Evolutionary conservation across 1,140 invertebrate species (phyloP), one percentile per base, ranked within the genome.

Genomic region (Nasonia longicornis): DNA sequence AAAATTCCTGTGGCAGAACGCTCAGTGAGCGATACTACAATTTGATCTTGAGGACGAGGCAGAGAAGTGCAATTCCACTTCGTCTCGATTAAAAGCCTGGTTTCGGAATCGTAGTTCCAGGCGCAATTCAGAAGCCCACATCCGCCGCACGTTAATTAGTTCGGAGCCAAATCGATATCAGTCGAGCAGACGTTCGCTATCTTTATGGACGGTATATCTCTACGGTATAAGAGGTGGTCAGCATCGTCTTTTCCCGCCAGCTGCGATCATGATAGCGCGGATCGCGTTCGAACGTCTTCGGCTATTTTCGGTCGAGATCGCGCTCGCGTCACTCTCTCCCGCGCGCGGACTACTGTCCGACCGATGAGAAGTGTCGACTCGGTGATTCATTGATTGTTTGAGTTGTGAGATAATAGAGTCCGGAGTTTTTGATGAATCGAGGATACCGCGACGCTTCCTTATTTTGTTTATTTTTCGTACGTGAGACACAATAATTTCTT

Each of bases 201-300:
- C 48, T n/a, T 20, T n/a, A 58, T 16, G 16, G 3, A n/a, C 20
- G 16, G 52, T 58, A 58, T 58, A n/a, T n/a, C 38, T 42, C 8
- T 0, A 58, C 7, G n/a, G 48, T 2, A 52, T 52, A 67, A 63
- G 16, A 63, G 14, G 31, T 6, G 58, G n/a, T 16, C 58, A n/a
- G 14, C 26, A 0, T 29, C 64, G 22, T 31, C n/a, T 4, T n/a
- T 58, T n/a, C 16, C 16, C 20, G 20, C 11, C 64, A 31, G 22
- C 26, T 67, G 26, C 22, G 64, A 67, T 67, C 22, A 26, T 29
- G 64, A 11, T 31, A 29, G 29, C 29, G 3, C 8, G 14, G 22
- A 67, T 67, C 26, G 22, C 26, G 14, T 16, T 67, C 64, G 64
- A 67, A 67, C 22, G 26, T 67, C 64, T 67, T 67, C 64, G 64